Evolutionary conservation across 2,888 invertebrate genomes (phyloP).

Genomic region (Aspidiotus rigidus): DNA sequence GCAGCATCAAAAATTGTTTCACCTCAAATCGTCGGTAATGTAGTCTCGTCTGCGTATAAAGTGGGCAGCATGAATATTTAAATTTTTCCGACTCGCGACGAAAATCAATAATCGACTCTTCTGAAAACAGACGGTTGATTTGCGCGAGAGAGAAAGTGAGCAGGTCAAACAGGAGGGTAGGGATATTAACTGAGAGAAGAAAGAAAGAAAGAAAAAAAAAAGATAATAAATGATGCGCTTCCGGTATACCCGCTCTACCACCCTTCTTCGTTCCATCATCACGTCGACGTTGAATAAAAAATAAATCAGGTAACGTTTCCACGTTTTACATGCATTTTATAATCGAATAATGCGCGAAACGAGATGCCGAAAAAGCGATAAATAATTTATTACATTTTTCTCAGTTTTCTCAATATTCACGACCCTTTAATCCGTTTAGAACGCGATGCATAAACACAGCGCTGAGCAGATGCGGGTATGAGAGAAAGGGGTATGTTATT

Average conservation of each 20-base stretch:
- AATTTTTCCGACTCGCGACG: neutral
- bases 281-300: slow-evolving; percentile 22
- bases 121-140: neutral
- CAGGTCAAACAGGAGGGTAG: too few relatives aligned
- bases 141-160: too few relatives aligned
- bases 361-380: slow-evolving; percentile 13
- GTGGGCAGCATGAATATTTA: too few relatives aligned
- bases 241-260: slow-evolving; percentile 11
- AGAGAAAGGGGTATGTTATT: neutral
- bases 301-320: slow-evolving; percentile 26
- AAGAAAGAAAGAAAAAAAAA: too few relatives aligned
- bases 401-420: slow-evolving; percentile 22
- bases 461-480: neutral
- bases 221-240: neutral
- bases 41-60: too few relatives aligned
- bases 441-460: neutral
- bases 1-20: too few relatives aligned
- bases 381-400: slow-evolving; percentile 20
- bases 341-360: slow-evolving; percentile 11
- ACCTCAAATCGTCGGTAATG: too few relatives aligned
- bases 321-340: slow-evolving; percentile 6
- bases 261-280: slow-evolving; percentile 13
- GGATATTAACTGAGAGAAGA: too few relatives aligned
- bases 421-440: slow-evolving; percentile 22
- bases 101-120: slow-evolving; percentile 20